Evolutionary conservation across 23 tunicate genomes (phyloP), one percentile per base, ranked within the genome.

Genomic region (Clavelina lepadiformis): DNA sequence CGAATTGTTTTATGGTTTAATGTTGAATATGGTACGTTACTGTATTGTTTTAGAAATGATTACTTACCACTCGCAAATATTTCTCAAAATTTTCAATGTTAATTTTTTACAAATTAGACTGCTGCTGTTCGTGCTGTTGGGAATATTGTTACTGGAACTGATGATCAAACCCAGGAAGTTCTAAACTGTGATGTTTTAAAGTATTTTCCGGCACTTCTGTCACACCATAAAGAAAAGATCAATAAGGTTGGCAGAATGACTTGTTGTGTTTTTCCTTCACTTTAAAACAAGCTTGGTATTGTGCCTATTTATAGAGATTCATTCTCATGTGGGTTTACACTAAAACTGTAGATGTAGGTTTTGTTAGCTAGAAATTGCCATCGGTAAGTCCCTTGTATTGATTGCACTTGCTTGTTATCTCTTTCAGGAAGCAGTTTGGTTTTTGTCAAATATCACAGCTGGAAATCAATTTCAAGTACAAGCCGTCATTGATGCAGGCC

Each of bases 81-180:
- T n/a, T n/a, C n/a, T 44, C 18, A 44, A 44, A 18, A 44, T 13
- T 44, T 18, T 44, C 15, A 44, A 18, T 44, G 13, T 13, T 44
- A 13, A 13, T 44, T 44, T 44, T 13, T 44, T 44, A 13, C 18
- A 44, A 44, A 13, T 44, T 13, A 93, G 98, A 93, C 98, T 46
- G 98, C 98, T 28, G 98, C 98, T 0, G 76, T 93, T 5, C 82
- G 98, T 19, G 98, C 98, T 23, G 94, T 93, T 18, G 98, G 98
- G 28, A 93, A 84, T 70, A 91, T 91, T 25, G 98, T 91, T 19
- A 91, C 98, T 0, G 98, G 98, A 36, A 91, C 98, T 1, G 98
- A 93, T 49, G 98, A 93, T 3, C 98, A 93, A 50, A 93, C 98
- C 1, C 98, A 93, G 61, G 83, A 67, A 49, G 98, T 93, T 33